Evolutionary conservation across 2,797 vertebrate genomes (phyloP).

Genomic region (Lerista edwardsae): DNA sequence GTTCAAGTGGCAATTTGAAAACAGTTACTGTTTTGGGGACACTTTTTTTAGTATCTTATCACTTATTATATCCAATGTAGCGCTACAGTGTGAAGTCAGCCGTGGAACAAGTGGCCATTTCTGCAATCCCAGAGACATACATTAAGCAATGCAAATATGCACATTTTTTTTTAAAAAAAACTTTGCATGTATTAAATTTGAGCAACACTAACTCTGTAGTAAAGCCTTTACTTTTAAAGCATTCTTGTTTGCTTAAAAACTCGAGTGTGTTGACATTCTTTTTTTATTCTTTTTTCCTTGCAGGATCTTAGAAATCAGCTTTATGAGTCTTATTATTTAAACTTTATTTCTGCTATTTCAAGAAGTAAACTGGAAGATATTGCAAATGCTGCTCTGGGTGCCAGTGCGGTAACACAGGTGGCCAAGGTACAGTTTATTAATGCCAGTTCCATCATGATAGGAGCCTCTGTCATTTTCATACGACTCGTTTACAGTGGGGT

Average conservation of each 20-base stretch:
- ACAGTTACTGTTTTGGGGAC: background rate
- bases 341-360: conserved; percentile 98
- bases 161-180: background rate
- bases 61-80: background rate
- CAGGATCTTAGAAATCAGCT: conserved; percentile 96
- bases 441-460: background rate
- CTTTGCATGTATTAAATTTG: background rate
- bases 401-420: conserved; percentile 92
- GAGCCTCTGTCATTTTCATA: background rate
- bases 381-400: conserved; percentile 91
- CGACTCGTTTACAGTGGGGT: background rate
- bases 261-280: background rate
- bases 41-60: background rate
- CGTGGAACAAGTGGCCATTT: background rate
- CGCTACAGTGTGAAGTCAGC: background rate
- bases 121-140: background rate
- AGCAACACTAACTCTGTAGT: background rate
- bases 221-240: background rate
- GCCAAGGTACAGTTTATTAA: conserved; percentile 86
- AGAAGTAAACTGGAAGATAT: conserved; percentile 98
- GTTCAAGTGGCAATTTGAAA: background rate
- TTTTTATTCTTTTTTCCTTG: conserved; percentile 44
- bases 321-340: conserved; percentile 95
- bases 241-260: conserved; percentile 1
- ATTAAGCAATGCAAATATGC: background rate